Evolutionary conservation across 2,113 vertebrate genomes (phyloP), one percentile per base, ranked within the genome.

Genomic region (Rhynchopsitta pachyrhyncha): DNA sequence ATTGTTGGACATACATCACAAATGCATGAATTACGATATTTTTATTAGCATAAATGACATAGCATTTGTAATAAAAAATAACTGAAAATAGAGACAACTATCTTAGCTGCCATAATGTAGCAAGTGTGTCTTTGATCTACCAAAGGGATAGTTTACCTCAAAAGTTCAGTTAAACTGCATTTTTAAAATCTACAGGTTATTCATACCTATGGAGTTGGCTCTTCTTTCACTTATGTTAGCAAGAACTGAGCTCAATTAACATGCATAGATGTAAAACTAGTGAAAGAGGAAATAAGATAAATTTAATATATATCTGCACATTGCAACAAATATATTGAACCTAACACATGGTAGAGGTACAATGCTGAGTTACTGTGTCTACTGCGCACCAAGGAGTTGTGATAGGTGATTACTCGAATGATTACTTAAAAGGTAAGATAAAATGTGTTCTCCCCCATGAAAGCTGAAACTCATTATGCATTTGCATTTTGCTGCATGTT

Each of bases 371-470:
- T 68, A 33, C 15, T 8, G 12, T 17, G 17, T 37, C 13, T 66
- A 19, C 35, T 39, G 11, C 27, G 16, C 29, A 44, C 19, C 17
- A 14, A 14, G 29, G 37, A 46, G 13, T 49, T 75, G 24, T 28
- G 29, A 52, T 6, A 35, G 7, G 8, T 62, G 28, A 57, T 66
- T 77, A 39, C 25, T 47, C 3, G 1, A 46, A 27, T 0, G 0
- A 9, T 46, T 77, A 46, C 60, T 81, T 66, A 52, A 66, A 81
- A 80, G 4, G 4, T 46, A 19, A 73, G 9, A 19, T 53, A 41
- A 81, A 92, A 78, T 46, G 11, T n/a, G 7, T 62, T 78, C 6
- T 82, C 3, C 5, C 5, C 52, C 33, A 28, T 33, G 23, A 70
- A 82, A 81, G 19, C 31, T 35, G 24, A 52, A 95, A 44, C 33